phyloP scores from a whole-genome alignment of 1,140 invertebrate genomes.

The Drosophila cardini region DNA sequence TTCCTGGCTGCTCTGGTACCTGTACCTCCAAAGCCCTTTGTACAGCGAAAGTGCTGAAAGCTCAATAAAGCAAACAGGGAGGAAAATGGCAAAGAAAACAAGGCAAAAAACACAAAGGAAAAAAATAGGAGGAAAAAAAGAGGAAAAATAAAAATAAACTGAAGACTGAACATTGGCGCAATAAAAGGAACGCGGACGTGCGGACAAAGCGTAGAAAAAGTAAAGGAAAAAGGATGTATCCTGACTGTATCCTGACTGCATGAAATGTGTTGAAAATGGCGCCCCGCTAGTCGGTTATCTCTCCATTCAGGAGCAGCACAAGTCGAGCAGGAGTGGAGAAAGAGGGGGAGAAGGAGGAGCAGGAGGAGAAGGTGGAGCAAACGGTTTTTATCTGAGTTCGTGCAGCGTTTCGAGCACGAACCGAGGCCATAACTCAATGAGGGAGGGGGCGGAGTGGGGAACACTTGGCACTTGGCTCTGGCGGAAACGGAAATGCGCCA shows the following conservation, averaged over 20 bases:
- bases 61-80: slow-evolving; percentile 74
- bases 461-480: neutral
- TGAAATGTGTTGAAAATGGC: slow-evolving; percentile 77
- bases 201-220: slow-evolving; percentile 11
- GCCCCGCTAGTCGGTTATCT: slow-evolving; percentile 75
- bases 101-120: slow-evolving; percentile 38
- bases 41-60: slow-evolving; percentile 79
- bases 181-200: slow-evolving; percentile 67
- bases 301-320: slow-evolving; percentile 67
- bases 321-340: neutral
- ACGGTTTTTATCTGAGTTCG: slow-evolving; percentile 79
- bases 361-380: slow-evolving; percentile 29
- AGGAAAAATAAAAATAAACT: slow-evolving; percentile 40
- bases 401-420: slow-evolving; percentile 76
- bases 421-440: slow-evolving; percentile 70
- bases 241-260: slow-evolving; percentile 52
- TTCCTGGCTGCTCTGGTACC: too few species aligned
- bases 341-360: neutral
- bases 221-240: slow-evolving; percentile 65
- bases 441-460: neutral
- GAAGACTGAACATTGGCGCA: slow-evolving; percentile 78
- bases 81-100: slow-evolving; percentile 22
- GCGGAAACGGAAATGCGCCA: slow-evolving; percentile 76
- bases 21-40: neutral
- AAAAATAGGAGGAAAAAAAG: slow-evolving; percentile 28